A percentile compares a stretch with the other conserved stretches of the same genome.
phyloP scores from a whole-genome alignment of 2,113 vertebrate genomes.

The Dicerorhinus sumatrensis region DNA sequence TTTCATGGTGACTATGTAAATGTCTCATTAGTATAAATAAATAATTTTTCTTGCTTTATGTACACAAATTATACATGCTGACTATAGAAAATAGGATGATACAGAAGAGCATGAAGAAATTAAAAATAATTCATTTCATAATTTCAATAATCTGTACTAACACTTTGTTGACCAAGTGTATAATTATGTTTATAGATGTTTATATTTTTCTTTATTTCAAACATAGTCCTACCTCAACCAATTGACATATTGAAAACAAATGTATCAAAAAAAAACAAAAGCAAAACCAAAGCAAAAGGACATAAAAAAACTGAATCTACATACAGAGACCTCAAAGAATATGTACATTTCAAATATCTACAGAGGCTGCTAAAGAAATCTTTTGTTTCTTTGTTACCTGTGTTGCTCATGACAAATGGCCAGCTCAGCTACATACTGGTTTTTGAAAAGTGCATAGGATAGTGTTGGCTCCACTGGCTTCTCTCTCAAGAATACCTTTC shows the following conservation, averaged over 20 bases:
- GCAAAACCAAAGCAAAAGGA: neutral
- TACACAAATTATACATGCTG: neutral
- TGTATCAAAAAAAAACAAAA: neutral
- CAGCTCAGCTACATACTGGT: neutral
- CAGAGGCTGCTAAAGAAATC: neutral
- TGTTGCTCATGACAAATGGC: neutral
- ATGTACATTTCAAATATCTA: neutral
- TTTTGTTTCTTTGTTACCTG: neutral
- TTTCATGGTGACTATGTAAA: neutral
- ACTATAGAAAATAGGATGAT: neutral
- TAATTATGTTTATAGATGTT: neutral
- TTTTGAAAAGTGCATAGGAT: neutral
- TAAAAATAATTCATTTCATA: neutral
- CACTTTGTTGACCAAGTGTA: neutral
- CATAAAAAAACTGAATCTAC: neutral
- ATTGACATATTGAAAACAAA: neutral
- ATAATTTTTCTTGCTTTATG: neutral
- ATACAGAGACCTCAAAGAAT: neutral
- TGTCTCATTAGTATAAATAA: neutral
- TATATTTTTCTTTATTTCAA: conserved; percentile 1
- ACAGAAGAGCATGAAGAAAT: neutral
- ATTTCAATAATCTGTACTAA: conserved; percentile 12
- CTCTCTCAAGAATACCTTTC: neutral
- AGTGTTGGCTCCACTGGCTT: neutral
- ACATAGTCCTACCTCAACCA: neutral